A percentile compares a stretch with the other conserved stretches of the same genome.
phyloP scores from a whole-genome alignment of 2,888 invertebrate genomes.

The Harmothoe impar region DNA sequence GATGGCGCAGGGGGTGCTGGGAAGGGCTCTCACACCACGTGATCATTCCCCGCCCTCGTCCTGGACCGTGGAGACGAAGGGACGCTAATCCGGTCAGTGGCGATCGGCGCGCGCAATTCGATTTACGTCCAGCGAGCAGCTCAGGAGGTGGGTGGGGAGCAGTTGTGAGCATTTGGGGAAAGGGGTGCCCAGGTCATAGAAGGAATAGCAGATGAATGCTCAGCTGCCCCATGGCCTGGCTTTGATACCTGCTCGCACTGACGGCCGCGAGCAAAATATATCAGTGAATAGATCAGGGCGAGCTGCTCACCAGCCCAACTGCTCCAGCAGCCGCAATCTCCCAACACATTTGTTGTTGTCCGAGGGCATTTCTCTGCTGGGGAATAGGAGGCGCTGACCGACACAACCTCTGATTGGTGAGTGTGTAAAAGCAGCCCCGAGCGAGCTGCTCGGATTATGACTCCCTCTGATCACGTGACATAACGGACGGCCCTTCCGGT shows the following conservation, averaged over 20 bases:
- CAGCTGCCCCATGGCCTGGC: neutral
- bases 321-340: neutral
- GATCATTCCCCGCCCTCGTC: constrained; percentile 6
- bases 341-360: neutral
- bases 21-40: neutral
- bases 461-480: constrained; percentile 50
- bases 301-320: no score
- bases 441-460: constrained; percentile 20
- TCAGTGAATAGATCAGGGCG: neutral
- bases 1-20: neutral
- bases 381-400: neutral
- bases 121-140: constrained; percentile 33
- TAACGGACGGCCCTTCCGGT: constrained; percentile 13
- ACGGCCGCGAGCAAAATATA: constrained; percentile 37
- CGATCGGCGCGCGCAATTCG: constrained; percentile 55
- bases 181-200: neutral
- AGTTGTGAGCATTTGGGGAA: neutral
- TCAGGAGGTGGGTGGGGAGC: neutral
- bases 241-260: constrained; percentile 26
- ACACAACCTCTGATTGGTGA: neutral
- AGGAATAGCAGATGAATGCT: constrained; percentile 32
- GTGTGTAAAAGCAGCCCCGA: neutral
- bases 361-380: neutral
- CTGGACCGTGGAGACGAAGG: neutral
- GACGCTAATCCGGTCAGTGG: constrained; percentile 44